Conservation (phyloP, 2,888 invertebrate species). For the Chymomyza fuscimana region DNA sequence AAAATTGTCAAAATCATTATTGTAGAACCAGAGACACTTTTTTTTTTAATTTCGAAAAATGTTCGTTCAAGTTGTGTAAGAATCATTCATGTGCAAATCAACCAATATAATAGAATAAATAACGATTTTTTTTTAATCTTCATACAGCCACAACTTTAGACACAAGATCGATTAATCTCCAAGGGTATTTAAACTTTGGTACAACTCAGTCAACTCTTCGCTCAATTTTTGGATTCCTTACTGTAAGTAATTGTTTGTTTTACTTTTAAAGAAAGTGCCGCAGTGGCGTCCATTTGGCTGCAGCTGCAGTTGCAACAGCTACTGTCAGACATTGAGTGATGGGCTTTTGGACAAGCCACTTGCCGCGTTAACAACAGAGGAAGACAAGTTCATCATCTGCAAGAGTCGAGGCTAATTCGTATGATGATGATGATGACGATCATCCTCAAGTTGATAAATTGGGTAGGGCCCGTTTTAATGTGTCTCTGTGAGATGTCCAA, state of each 20-base stretch:
- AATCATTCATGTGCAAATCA: no score
- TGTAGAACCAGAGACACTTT: no score
- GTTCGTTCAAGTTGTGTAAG: no score
- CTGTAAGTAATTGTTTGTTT: constrained; percentile 1
- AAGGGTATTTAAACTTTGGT: neutral
- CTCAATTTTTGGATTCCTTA: neutral
- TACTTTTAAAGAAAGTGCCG: constrained; percentile 1
- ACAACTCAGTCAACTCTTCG: neutral
- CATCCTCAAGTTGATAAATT: constrained; percentile 42
- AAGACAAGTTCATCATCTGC: constrained; percentile 22
- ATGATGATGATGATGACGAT: constrained; percentile 25
- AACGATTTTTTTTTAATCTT: no score
- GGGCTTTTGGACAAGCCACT: constrained; percentile 24
- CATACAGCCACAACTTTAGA: neutral
- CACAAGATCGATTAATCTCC: neutral
- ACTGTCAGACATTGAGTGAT: constrained; percentile 61
- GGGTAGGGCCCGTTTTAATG: neutral
- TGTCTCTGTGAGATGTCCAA: neutral
- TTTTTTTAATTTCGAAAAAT: no score
- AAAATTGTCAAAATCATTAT: no score
- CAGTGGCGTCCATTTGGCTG: constrained; percentile 22
- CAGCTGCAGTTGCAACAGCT: constrained; percentile 29
- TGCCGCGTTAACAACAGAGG: constrained; percentile 5
- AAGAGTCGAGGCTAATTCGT: constrained; percentile 17
- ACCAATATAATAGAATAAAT: no score